Percentiles rank a stretch among this genome's conserved stretches.
Conservation (phyloP, 2,888 invertebrate genomes). For the Ditula angustiorana region DNA sequence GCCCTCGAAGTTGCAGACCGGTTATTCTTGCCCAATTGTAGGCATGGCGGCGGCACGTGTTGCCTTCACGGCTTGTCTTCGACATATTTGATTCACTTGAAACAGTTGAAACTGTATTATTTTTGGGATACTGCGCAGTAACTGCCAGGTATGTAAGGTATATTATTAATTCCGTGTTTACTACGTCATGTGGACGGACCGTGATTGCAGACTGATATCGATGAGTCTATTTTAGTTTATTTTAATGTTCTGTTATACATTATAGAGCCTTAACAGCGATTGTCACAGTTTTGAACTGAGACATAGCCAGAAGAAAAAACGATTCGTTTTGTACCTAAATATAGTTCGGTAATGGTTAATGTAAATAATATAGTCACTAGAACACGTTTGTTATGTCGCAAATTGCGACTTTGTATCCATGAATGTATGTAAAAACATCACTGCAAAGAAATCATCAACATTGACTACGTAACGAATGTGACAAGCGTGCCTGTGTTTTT, state of each 20-base stretch:
- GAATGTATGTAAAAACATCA: too few relatives aligned
- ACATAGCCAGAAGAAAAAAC: neutral
- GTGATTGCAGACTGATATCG: neutral
- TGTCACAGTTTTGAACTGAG: neutral
- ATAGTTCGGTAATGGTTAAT: too few relatives aligned
- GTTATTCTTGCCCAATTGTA: constrained; percentile 9
- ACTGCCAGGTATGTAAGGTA: neutral
- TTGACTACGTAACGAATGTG: too few relatives aligned
- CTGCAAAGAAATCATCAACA: too few relatives aligned
- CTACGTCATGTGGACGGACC: neutral
- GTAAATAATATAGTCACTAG: too few relatives aligned
- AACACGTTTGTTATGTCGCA: too few relatives aligned
- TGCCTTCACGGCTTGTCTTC: neutral
- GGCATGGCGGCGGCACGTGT: constrained; percentile 10
- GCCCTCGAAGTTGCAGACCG: neutral
- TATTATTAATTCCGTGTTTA: neutral
- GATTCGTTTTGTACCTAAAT: neutral
- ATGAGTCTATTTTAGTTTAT: constrained; percentile 3
- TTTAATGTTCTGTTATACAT: neutral
- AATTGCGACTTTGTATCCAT: too few relatives aligned
- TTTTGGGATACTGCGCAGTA: constrained; percentile 26
- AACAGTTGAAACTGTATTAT: constrained; percentile 28
- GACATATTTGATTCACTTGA: constrained; percentile 23
- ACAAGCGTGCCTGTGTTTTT: neutral
- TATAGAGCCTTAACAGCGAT: neutral